phyloP scores from a whole-genome alignment of 2,797 vertebrate genomes.

The Gymnopithys bicolor region DNA sequence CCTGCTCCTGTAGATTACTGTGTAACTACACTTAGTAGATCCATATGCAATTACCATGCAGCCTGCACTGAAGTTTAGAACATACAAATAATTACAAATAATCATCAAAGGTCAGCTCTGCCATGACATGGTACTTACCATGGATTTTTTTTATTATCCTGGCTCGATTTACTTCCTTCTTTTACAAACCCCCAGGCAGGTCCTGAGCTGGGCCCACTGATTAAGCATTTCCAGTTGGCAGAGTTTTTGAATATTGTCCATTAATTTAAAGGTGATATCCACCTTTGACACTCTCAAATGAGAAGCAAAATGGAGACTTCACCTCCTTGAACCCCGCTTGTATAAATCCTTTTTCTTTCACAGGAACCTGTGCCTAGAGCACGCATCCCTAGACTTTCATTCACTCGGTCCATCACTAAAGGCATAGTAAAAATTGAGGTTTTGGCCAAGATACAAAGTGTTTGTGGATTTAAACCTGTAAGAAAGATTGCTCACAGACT shows the following conservation, averaged over 20 bases:
- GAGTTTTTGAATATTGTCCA: not conserved
- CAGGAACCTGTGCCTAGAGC: not conserved
- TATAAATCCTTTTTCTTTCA: not conserved
- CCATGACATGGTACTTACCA: not conserved
- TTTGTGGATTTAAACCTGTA: not conserved
- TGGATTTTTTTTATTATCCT: not conserved
- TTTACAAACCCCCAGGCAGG: not conserved
- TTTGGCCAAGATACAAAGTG: not conserved
- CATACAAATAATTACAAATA: conserved; percentile 40
- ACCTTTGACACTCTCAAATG: not conserved
- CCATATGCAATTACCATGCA: conserved; percentile 49
- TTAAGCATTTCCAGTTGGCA: not conserved
- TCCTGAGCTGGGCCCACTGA: not conserved
- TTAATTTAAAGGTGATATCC: not conserved
- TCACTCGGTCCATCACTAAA: not conserved
- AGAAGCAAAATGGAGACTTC: not conserved
- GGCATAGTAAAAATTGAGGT: not conserved
- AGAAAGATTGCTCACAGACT: not conserved
- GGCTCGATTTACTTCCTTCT: not conserved
- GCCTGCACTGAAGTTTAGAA: conserved; percentile 57
- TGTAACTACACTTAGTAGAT: conserved; percentile 53
- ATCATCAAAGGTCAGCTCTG: not conserved
- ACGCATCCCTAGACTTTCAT: not conserved
- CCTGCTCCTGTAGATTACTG: conserved; percentile 28
- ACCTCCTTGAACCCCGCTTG: not conserved